Percentiles rank a stretch among this genome's conserved stretches.
These are phyloP conservation scores for Martes martes DNA, from an alignment of 2,113 vertebrate genomes.

Conservation along the genomic window DNA sequence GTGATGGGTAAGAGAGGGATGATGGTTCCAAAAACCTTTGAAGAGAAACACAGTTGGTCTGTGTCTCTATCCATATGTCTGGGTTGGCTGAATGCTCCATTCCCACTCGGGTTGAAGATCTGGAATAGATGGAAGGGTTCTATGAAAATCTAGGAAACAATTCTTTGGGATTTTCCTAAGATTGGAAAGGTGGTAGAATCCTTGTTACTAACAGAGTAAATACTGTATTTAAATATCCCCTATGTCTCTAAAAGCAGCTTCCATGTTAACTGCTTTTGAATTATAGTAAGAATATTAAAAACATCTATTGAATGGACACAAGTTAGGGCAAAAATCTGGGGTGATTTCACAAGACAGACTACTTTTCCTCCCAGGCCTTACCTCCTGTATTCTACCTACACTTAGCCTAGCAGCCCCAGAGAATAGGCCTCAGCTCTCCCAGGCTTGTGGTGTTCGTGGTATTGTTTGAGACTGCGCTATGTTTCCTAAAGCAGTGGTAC, in stretches of 20 bases:
- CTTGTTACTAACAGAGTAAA: neutral
- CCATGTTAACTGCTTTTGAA: neutral
- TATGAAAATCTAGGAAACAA: neutral
- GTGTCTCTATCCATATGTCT: neutral
- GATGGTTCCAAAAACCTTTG: neutral
- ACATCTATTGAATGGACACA: neutral
- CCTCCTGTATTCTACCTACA: neutral
- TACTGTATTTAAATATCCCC: neutral
- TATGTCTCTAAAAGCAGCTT: neutral
- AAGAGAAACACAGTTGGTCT: neutral
- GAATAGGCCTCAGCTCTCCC: neutral
- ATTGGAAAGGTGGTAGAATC: neutral
- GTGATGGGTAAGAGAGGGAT: neutral
- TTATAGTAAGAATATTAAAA: neutral
- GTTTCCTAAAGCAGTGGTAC: neutral
- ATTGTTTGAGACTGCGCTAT: neutral
- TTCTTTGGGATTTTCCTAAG: neutral
- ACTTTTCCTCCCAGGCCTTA: neutral
- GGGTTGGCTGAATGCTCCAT: neutral
- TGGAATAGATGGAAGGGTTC: neutral
- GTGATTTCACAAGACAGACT: neutral
- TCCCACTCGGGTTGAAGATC: neutral
- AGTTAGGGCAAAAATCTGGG: neutral
- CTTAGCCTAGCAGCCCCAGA: accelerated
- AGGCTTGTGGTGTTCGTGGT: neutral